Evolutionary conservation across 2,888 invertebrate genomes (phyloP), one percentile per base, ranked within the genome.

Genomic region (Leptogaster cylindrica): DNA sequence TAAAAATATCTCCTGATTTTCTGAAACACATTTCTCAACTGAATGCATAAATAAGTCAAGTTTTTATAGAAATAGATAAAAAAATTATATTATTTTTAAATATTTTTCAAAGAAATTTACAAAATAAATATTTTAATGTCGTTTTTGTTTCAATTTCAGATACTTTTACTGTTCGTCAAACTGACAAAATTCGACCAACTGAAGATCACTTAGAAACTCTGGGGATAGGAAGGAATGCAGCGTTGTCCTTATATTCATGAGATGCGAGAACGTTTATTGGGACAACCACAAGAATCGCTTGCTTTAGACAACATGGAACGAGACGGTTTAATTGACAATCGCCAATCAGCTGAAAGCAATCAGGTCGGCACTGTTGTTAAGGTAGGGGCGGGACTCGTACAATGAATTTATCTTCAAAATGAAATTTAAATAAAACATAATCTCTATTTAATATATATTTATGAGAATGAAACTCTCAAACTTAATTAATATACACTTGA

Each of bases 211-310:
- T n/a, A 36, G 8, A 44, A 16, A 12, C 18, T 12, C 44, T 61
- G 12, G 41, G 61, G 16, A 28, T 61, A 61, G 27, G 8, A n/a
- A 77, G 81, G 80, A 75, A 81, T 81, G 81, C 81, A 81, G 79
- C 81, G 92, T 83, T 93, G 92, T 85, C 93, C 93, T 77, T 93
- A 93, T 85, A 89, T 93, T 83, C 91, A 92, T 86, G 93, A 93
- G 88, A 93, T 93, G 93, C 92, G 92, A 85, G 92, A 93, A 87
- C 90, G 93, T 78, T 85, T 93, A 83, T 86, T 93, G 75, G 89
- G 89, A 77, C 88, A 89, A 77, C 84, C 85, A 69, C 86, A 87
- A 72, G 87, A 89, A 79, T 86, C 86, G 78, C 81, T 86, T 77
- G 86, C 87, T 73, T 83, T 87, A 83, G 87, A 86, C 76, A 83